phyloP scores from a whole-genome alignment of 2,888 invertebrate species.

The Ichneumoninae sp. region DNA sequence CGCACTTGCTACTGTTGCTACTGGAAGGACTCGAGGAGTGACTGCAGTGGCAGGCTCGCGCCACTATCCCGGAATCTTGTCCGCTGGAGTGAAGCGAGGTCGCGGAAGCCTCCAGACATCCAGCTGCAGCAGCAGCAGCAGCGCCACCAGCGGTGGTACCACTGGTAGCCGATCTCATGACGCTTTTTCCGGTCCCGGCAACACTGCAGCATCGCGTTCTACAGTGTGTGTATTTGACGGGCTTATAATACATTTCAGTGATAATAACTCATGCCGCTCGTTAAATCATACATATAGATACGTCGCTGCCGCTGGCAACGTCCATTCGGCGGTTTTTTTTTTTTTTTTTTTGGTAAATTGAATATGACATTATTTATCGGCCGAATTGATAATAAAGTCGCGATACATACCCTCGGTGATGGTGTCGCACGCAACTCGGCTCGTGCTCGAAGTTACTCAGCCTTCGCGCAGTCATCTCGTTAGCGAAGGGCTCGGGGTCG shows the following conservation, averaged over 20 bases:
- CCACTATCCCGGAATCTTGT: constrained; percentile 91
- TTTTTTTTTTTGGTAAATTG: neutral
- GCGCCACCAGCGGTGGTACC: constrained; percentile 77
- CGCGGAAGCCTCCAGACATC: constrained; percentile 89
- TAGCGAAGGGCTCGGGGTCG: constrained; percentile 81
- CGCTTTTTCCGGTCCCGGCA: constrained; percentile 76
- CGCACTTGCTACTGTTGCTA: constrained; percentile 90
- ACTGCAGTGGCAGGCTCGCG: constrained; percentile 88
- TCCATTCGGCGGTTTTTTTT: neutral
- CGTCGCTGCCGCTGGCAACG: neutral
- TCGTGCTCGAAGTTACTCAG: constrained; percentile 80
- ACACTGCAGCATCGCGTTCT: constrained; percentile 68
- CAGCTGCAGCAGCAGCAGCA: constrained; percentile 67
- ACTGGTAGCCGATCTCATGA: constrained; percentile 73
- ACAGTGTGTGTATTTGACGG: constrained; percentile 60
- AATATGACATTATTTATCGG: neutral
- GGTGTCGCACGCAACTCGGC: constrained; percentile 78
- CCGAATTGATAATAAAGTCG: neutral
- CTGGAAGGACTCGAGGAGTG: constrained; percentile 88
- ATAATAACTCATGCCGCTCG: constrained; percentile 25
- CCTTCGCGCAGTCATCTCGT: constrained; percentile 74
- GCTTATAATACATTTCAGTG: constrained; percentile 65
- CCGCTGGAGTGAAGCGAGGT: constrained; percentile 93
- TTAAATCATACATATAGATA: neutral
- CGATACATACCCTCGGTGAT: constrained; percentile 74